Base-by-base conservation (phyloP, 2,113 vertebrate species). In the Sturnus vulgaris region DNA sequence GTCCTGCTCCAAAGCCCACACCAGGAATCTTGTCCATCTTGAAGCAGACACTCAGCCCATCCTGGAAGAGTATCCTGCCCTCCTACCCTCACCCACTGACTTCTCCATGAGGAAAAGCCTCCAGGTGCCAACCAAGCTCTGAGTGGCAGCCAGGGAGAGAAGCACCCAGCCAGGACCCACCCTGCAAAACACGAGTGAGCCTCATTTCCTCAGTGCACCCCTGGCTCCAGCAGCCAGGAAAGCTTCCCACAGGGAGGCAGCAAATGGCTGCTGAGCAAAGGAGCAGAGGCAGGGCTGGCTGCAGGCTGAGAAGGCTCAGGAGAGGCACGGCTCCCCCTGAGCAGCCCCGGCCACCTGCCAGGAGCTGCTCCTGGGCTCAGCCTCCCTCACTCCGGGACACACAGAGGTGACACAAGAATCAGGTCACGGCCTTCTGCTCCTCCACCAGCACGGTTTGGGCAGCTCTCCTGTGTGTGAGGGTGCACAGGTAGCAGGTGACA, bases 181-280 rank as follows among this genome's bases (percentile, higher is more conserved):
- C 33, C 40, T 19, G 31, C 22, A 17, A 31, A 61, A 47, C 11
- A 50, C 27, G 46, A 42, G n/a, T 0, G 8, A 44, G 23, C 15
- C 31, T 52, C 31, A 27, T 46, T 33, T 57, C 75, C n/a, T 33
- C 44, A 11, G 39, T 0, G 22, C 22, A 53, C 5, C 17, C 24
- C 37, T 27, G 55, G 52, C 68, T 77, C 23, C 7, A 2, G 78
- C 63, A 70, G 57, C 31, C 44, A 53, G 63, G 50, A 73, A 2
- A 75, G 78, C 30, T 60, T 72, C 94, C 93, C 89, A 61, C 50
- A 40, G 85, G 90, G 82, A 95, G 91, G 84, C 85, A 88, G 93
- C 91, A 95, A 82, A 91, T 46, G 25, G 83, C 56, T 72, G 86
- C 82, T 76, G 35, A 86, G 86, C 83, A 61, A 1, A 65, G 55